Evolutionary conservation across 2,113 vertebrate species (phyloP).

Genomic region (Laterallus jamaicensis): DNA sequence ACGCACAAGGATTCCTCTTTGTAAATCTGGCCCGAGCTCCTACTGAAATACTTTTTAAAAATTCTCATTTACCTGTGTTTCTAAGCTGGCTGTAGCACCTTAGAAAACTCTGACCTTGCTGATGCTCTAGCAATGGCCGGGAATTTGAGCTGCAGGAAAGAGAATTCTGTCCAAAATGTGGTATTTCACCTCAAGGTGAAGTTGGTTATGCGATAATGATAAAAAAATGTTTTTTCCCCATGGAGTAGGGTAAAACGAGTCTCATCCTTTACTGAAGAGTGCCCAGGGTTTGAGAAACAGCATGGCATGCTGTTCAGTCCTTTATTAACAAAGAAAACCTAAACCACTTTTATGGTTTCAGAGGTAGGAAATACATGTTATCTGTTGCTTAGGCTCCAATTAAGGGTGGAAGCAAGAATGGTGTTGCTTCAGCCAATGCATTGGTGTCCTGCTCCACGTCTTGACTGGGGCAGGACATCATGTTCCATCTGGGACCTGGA

Average conservation of each 20-base stretch:
- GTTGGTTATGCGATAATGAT: not conserved
- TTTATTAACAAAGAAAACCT: not conserved
- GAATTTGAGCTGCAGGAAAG: not conserved
- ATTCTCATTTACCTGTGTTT: not conserved
- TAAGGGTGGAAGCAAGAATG: not conserved
- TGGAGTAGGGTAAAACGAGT: not conserved
- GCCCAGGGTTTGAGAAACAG: not conserved
- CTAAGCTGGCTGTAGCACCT: not conserved
- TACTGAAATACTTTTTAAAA: not conserved
- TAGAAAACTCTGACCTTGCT: not conserved
- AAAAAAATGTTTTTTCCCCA: not conserved
- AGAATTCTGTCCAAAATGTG: not conserved
- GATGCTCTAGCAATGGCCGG: not conserved
- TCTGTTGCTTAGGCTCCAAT: not conserved
- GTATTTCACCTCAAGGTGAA: not conserved
- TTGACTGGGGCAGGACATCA: accelerated
- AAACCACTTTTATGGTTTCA: not conserved
- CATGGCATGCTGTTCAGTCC: not conserved
- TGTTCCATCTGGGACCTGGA: not conserved
- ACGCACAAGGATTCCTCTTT: not conserved
- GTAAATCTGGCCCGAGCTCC: not conserved
- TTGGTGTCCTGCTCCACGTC: not conserved
- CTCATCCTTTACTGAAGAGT: not conserved
- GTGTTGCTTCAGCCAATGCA: not conserved
- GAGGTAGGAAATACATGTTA: not conserved